Evolutionary conservation across 2,888 invertebrate genomes (phyloP), one percentile per base, ranked within the genome.

Genomic region (Conchocele bisecta): DNA sequence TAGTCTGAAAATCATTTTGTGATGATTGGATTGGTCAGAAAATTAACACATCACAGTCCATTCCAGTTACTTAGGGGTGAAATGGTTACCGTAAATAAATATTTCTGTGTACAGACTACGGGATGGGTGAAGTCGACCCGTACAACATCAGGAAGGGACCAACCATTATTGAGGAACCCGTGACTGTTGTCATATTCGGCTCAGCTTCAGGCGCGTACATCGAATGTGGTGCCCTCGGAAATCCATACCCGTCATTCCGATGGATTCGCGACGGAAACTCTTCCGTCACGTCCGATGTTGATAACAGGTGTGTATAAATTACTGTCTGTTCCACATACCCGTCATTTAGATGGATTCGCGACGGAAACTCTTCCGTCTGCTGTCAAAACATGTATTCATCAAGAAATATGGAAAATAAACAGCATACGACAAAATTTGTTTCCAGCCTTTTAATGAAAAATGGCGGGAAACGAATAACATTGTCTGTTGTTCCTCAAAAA

Each of bases 111-210:
- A 17, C 67, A 87, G 86, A 80, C 39, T 87, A 85, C 70, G 86
- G 87, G 4, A 48, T 79, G 15, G 94, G 81, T 44, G 56, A 81
- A 0, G 59, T 93, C 79, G 95, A 98, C 91, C 95, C 95, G 0
- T 94, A 94, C 70, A 94, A 94, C 85, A 94, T 98, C 79, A 96
- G 97, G 0, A 93, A 95, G 81, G 98, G 98, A 0, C 98, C 98
- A 3, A 95, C 94, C 87, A 97, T 98, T 88, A 94, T 95, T 9
- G 94, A 94, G 84, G 74, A 79, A 17, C 79, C 83, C 15, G 17
- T n/a, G 9, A 80, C 78, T 22, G 68, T 79, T 1, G 78, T 83
- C 1, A 94, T 83, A 11, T 70, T 84, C 17, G 70, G 69, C 2
- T 37, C 33, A 1, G 73, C 79, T 0, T 59, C 60, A 6, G 51